phyloP scores from a whole-genome alignment of 2,113 vertebrate species.

The Phainopepla nitens region DNA sequence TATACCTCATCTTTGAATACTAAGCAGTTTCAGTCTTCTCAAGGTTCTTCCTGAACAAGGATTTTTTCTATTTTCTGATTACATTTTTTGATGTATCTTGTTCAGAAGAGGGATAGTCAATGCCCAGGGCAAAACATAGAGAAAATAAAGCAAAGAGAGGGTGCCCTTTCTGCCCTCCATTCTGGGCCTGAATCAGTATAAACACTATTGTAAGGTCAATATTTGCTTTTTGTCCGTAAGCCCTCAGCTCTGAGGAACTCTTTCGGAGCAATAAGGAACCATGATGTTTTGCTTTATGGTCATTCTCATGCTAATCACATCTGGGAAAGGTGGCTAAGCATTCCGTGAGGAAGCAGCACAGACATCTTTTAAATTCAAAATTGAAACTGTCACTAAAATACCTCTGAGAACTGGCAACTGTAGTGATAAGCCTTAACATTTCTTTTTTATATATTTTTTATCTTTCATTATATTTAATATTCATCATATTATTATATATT shows the following conservation, averaged over 20 bases:
- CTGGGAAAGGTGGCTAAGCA: neutral
- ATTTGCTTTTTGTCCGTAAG: neutral
- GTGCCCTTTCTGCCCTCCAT: neutral
- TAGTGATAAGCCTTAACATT: neutral
- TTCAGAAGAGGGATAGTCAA: neutral
- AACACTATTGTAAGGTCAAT: neutral
- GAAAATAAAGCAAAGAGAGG: neutral
- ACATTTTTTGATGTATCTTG: neutral
- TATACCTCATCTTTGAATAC: neutral
- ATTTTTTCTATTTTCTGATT: neutral
- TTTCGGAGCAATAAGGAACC: neutral
- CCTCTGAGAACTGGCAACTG: neutral
- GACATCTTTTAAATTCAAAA: neutral
- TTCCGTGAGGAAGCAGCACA: neutral
- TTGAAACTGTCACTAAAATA: neutral
- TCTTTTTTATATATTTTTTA: neutral
- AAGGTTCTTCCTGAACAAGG: neutral
- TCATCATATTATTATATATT: too few relatives aligned
- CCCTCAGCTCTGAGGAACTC: neutral
- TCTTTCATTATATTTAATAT: too few relatives aligned
- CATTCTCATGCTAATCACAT: neutral
- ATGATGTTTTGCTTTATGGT: neutral
- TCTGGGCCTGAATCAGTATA: neutral
- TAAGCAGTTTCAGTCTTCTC: neutral
- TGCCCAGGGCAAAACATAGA: neutral